A percentile compares a stretch with the other conserved stretches of the same genome.
Evolutionary conservation across 2,113 vertebrate species (phyloP).

Genomic region (Aphyosemion australe): DNA sequence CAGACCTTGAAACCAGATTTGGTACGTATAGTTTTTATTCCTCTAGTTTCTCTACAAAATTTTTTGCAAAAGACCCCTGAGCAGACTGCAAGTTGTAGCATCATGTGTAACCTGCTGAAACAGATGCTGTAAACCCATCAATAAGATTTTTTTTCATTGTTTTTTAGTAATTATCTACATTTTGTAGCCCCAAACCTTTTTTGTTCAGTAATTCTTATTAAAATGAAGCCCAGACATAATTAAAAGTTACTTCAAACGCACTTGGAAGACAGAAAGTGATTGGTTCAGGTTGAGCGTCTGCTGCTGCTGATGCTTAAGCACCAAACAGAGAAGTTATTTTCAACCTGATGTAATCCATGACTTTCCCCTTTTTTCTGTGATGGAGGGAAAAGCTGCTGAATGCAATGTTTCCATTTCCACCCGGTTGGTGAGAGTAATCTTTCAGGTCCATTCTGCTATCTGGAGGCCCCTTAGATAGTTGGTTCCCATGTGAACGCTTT

Average conservation of each 20-base stretch:
- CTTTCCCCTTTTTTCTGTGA: conserved; percentile 42
- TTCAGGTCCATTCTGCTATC: conserved; percentile 65
- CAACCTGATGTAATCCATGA: conserved; percentile 30
- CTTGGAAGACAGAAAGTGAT: background rate
- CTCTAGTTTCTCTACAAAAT: no score
- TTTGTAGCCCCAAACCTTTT: background rate
- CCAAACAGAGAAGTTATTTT: conserved; percentile 41
- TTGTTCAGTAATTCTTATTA: background rate
- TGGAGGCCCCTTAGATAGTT: conserved; percentile 64
- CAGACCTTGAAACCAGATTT: no score
- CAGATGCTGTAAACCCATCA: no score
- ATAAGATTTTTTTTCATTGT: background rate
- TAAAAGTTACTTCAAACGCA: background rate
- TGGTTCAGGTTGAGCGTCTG: background rate
- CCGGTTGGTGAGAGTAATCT: conserved; percentile 67
- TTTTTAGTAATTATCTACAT: background rate
- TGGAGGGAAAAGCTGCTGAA: conserved; percentile 71
- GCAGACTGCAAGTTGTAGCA: background rate
- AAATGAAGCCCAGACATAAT: background rate
- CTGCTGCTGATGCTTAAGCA: background rate
- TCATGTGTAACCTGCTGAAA: background rate
- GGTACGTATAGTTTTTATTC: no score
- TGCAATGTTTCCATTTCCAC: conserved; percentile 68
- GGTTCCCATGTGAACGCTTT: conserved; percentile 63
- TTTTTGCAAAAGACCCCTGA: no score